These are phyloP conservation scores for Pterostichus madidus DNA, from an alignment of 2,888 invertebrate genomes.

Conservation along the genomic window DNA sequence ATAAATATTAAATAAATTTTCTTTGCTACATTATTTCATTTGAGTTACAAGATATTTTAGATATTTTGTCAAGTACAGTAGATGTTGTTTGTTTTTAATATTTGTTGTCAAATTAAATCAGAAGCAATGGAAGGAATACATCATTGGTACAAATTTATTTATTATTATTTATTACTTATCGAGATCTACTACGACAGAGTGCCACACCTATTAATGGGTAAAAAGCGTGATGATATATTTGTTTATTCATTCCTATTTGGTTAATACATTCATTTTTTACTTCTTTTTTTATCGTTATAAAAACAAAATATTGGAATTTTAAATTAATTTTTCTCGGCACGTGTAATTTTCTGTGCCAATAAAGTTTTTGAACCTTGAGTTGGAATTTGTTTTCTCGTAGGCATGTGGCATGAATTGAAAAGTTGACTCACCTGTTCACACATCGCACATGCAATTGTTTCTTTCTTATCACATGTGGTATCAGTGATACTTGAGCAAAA, in stretches of 20 bases:
- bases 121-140: not conserved
- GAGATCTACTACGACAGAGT: too few relatives aligned
- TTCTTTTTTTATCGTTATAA: not conserved
- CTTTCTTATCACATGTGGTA: constrained; percentile 25
- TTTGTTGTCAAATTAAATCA: not conserved
- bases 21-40: too few relatives aligned
- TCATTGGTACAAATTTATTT: not conserved
- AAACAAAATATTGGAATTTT: constrained; percentile 22
- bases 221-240: too few relatives aligned
- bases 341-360: constrained; percentile 35
- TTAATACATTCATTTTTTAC: too few relatives aligned
- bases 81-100: too few relatives aligned
- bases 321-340: constrained; percentile 20
- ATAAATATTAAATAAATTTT: constrained; percentile 3
- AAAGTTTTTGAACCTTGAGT: constrained; percentile 47
- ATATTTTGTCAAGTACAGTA: too few relatives aligned
- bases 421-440: not conserved
- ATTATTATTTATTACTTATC: too few relatives aligned
- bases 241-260: not conserved
- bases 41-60: too few relatives aligned
- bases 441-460: constrained; percentile 36
- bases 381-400: constrained; percentile 34
- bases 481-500: not conserved
- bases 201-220: too few relatives aligned
- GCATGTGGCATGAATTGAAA: constrained; percentile 14